A percentile compares a stretch with the other conserved stretches of the same genome.
phyloP scores from a whole-genome alignment of 1,140 invertebrate species.

The Papilio polyxenes region DNA sequence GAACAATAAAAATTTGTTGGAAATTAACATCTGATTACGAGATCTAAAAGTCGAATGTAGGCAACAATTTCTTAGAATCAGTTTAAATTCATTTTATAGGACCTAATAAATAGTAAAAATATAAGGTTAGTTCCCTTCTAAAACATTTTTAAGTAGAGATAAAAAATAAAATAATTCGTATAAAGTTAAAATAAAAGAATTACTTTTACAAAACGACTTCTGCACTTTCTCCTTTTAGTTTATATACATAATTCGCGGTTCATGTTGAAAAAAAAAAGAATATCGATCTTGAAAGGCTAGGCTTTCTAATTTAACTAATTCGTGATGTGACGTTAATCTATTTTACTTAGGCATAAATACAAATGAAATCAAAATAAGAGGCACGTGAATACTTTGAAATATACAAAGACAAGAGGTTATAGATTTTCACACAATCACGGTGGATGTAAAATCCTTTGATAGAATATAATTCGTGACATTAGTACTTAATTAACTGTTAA shows the following conservation, averaged over 20 bases:
- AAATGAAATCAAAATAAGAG: background rate
- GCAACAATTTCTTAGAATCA: too few species aligned
- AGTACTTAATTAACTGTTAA: background rate
- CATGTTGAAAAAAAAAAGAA: background rate
- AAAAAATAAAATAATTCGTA: background rate
- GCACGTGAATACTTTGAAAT: background rate
- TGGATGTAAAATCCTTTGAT: background rate
- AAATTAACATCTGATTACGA: background rate
- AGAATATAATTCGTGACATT: background rate
- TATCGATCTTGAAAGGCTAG: slow-evolving; percentile 19
- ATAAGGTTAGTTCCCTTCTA: too few species aligned
- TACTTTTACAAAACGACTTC: background rate
- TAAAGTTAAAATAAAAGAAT: background rate
- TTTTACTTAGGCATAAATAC: background rate
- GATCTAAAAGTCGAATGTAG: background rate
- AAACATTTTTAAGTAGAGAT: background rate
- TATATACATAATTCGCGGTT: background rate
- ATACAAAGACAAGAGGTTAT: background rate
- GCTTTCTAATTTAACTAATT: slow-evolving; percentile 12
- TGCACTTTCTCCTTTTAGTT: slow-evolving; percentile 10
- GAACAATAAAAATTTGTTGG: background rate
- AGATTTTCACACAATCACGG: background rate
- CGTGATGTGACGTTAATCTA: slow-evolving; percentile 9
- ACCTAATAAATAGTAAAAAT: background rate
- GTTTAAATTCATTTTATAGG: background rate